phyloP scores from a whole-genome alignment of 2,113 vertebrate species.

The Smithornis capensis region DNA sequence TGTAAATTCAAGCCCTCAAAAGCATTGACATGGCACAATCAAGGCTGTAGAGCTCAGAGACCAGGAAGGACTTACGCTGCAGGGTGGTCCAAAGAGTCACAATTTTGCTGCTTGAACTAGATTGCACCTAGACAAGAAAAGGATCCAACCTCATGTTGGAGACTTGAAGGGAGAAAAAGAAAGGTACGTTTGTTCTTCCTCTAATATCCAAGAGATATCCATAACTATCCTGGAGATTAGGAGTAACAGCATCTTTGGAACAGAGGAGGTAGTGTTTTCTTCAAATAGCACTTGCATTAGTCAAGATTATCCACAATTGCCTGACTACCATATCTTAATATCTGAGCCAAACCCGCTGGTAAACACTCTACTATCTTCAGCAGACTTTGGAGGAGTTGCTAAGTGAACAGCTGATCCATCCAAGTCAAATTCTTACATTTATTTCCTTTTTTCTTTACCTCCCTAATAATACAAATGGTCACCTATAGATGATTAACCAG shows the following conservation, averaged over 20 bases:
- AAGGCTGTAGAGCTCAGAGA: background rate
- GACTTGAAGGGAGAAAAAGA: fast-evolving
- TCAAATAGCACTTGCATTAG: background rate
- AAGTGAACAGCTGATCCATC: background rate
- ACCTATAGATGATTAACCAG: background rate
- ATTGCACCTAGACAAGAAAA: background rate
- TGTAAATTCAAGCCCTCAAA: background rate
- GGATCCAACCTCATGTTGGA: background rate
- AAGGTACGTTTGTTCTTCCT: background rate
- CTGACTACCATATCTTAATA: background rate
- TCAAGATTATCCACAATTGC: background rate
- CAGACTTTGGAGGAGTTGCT: background rate
- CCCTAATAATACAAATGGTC: background rate
- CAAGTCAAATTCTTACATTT: background rate
- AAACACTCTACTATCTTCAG: background rate
- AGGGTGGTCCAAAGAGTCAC: background rate
- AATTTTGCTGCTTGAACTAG: background rate
- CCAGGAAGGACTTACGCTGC: background rate
- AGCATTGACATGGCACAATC: fast-evolving
- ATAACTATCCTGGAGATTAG: background rate
- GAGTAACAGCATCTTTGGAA: background rate
- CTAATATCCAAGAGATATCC: background rate
- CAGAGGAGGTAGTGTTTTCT: background rate
- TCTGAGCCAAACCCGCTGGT: background rate
- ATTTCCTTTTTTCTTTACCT: background rate